Percentiles rank a stretch among this genome's conserved stretches.
Evolutionary conservation across 2,113 vertebrate species (phyloP).

Genomic region (Noturus placidus): DNA sequence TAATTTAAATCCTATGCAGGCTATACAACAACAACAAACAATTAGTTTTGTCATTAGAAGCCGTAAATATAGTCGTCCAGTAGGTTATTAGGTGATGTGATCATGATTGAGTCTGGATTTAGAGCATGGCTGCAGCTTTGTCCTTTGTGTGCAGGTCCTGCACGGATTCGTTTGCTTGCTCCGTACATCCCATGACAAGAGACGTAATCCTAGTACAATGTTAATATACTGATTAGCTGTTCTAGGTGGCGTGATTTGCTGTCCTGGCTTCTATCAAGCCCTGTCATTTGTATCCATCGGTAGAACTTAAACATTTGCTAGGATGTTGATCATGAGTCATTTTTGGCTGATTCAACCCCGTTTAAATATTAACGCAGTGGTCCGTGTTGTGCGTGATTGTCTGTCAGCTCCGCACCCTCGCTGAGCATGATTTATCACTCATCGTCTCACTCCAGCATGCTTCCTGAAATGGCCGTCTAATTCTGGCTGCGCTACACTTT

Average conservation of each 20-base stretch:
- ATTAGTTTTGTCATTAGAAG: background rate
- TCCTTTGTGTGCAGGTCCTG: background rate
- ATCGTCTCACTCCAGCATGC: background rate
- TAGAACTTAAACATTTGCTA: background rate
- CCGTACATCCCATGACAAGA: background rate
- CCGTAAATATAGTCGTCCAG: background rate
- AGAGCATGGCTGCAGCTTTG: background rate
- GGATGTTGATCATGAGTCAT: slow-evolving; percentile 9
- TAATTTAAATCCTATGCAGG: background rate
- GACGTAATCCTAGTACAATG: background rate
- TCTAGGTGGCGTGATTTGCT: background rate
- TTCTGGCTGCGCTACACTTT: slow-evolving; percentile 7
- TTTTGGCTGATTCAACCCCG: slow-evolving; percentile 12
- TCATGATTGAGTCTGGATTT: background rate
- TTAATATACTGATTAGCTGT: background rate
- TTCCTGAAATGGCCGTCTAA: slow-evolving; percentile 29
- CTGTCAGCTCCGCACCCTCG: slow-evolving; percentile 21
- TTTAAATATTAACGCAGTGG: background rate
- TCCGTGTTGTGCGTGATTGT: background rate
- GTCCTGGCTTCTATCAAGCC: background rate
- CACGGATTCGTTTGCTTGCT: background rate
- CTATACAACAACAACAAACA: background rate
- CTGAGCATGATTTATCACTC: slow-evolving; percentile 36
- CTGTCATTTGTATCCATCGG: background rate
- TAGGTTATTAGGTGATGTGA: background rate